Evolutionary conservation across 2,113 vertebrate species (phyloP).

Genomic region (Theristicus caerulescens): DNA sequence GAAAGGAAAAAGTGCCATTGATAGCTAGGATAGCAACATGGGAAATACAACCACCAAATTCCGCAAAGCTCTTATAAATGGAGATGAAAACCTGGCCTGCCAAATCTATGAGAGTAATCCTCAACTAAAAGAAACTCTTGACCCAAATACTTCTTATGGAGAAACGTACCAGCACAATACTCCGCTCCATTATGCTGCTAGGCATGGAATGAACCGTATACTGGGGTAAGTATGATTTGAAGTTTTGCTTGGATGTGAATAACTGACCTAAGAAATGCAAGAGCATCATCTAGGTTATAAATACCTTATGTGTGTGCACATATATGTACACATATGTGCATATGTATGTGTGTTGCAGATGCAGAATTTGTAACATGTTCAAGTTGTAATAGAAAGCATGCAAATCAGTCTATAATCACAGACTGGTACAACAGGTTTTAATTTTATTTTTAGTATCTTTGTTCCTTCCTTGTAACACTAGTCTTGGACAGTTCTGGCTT

Average conservation of each 20-base stretch:
- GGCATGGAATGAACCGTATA: slow-evolving; percentile 94
- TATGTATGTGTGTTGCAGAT: background rate
- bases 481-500: background rate
- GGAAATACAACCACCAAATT: slow-evolving; percentile 99
- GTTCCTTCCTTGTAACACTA: background rate
- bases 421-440: background rate
- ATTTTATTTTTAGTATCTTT: background rate
- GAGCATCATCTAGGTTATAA: background rate
- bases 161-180: slow-evolving; percentile 99
- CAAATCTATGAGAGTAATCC: slow-evolving; percentile 97
- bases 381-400: background rate
- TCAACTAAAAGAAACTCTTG: slow-evolving; percentile 95
- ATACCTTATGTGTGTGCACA: background rate
- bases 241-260: background rate
- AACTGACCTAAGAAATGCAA: background rate
- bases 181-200: slow-evolving; percentile 94
- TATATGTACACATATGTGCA: too few relatives aligned
- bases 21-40: slow-evolving; percentile 81
- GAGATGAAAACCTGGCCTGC: slow-evolving; percentile 93
- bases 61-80: slow-evolving; percentile 96
- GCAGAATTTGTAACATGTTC: background rate
- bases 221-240: slow-evolving; percentile 83
- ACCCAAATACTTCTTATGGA: slow-evolving; percentile 97
- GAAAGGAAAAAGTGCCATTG: slow-evolving; percentile 63
- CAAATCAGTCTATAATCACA: background rate